Evolutionary conservation across 2,888 invertebrate species (phyloP).

Genomic region (Drosophila atripex): DNA sequence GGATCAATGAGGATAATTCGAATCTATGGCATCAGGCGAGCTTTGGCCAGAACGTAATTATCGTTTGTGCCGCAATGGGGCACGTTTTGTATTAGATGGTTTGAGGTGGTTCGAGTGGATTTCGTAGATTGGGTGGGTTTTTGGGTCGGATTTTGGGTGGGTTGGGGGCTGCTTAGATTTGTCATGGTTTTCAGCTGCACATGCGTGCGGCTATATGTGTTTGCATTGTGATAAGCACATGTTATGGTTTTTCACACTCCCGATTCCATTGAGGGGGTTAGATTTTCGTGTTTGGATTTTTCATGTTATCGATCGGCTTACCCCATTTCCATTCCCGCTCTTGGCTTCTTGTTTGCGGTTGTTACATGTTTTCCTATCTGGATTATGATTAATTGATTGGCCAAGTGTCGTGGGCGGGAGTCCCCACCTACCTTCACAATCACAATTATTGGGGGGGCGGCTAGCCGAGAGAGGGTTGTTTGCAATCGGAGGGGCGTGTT

Average conservation of each 20-base stretch:
- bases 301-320: slow-evolving; percentile 62
- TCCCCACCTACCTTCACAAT: slow-evolving; percentile 19
- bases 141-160: slow-evolving; percentile 34
- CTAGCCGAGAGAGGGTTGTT: slow-evolving; percentile 1
- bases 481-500: slow-evolving; percentile 14
- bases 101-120: slow-evolving; percentile 31
- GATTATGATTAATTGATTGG: slow-evolving; percentile 76
- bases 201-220: slow-evolving; percentile 45
- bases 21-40: slow-evolving; percentile 50
- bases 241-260: slow-evolving; percentile 75
- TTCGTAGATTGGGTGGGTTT: slow-evolving; percentile 29
- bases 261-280: slow-evolving; percentile 29
- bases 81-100: slow-evolving; percentile 64
- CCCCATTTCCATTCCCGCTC: slow-evolving; percentile 37
- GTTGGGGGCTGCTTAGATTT: slow-evolving; percentile 63
- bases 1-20: slow-evolving; percentile 75
- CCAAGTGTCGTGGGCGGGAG: slow-evolving; percentile 33
- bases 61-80: slow-evolving; percentile 70
- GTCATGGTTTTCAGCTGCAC: slow-evolving; percentile 74
- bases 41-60: slow-evolving; percentile 65
- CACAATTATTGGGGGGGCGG: slow-evolving; percentile 42
- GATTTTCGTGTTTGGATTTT: slow-evolving; percentile 48
- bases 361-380: slow-evolving; percentile 71
- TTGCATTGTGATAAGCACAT: slow-evolving; percentile 73
- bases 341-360: slow-evolving; percentile 62